Conservation (phyloP, 2,797 vertebrate genomes). For the Denticeps clupeoides region DNA sequence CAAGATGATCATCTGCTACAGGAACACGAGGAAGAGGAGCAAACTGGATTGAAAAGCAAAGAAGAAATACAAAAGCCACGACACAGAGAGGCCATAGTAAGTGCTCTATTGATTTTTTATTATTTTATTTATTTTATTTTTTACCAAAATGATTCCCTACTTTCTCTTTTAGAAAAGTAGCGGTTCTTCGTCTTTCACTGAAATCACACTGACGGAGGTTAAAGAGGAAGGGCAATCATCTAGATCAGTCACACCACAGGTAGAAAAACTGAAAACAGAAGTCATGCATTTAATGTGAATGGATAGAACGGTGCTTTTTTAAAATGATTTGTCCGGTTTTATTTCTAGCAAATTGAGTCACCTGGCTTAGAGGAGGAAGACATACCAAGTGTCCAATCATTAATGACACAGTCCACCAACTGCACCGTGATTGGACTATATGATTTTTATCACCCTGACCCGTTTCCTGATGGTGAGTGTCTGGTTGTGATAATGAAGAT, state of each 20-base stretch:
- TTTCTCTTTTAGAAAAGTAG: constrained; percentile 29
- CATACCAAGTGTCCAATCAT: constrained; percentile 52
- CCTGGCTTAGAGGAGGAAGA: constrained; percentile 58
- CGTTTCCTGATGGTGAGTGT: constrained; percentile 80
- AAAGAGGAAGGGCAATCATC: constrained; percentile 23
- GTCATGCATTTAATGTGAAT: neutral
- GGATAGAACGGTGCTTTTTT: constrained; percentile 26
- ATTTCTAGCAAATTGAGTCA: constrained; percentile 21
- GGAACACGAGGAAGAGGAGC: constrained; percentile 12
- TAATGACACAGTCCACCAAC: constrained; percentile 5
- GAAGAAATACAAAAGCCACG: constrained; percentile 12
- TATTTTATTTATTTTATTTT: no score
- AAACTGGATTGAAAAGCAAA: constrained; percentile 1
- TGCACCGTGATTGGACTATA: constrained; percentile 44
- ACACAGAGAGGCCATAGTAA: neutral
- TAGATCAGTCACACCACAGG: constrained; percentile 27
- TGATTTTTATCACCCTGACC: constrained; percentile 90
- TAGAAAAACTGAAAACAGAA: no score
- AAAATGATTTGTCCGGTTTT: constrained; percentile 30
- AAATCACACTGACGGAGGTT: constrained; percentile 29
- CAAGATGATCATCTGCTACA: neutral
- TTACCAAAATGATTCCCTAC: constrained; percentile 12
- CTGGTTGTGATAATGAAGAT: neutral
- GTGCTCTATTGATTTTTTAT: constrained; percentile 28
- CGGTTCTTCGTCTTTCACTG: constrained; percentile 30